phyloP scores from a whole-genome alignment of 2,888 invertebrate genomes.

The Pheosia tremula region DNA sequence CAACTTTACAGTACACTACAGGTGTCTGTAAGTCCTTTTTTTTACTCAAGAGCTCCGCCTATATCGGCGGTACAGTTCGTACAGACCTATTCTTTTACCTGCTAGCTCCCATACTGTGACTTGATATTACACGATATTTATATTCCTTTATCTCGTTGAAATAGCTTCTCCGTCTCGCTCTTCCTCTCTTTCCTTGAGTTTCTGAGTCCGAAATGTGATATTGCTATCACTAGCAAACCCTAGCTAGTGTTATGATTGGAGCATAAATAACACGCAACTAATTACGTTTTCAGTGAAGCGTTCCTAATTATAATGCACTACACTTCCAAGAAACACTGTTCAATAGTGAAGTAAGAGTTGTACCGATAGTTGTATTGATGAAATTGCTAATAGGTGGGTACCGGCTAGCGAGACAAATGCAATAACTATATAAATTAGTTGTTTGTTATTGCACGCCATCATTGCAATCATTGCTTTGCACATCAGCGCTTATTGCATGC shows the following conservation, averaged over 20 bases:
- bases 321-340: background rate
- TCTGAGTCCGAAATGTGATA: no score
- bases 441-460: background rate
- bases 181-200: no score
- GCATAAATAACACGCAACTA: background rate
- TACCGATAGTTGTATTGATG: background rate
- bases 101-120: no score
- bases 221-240: background rate
- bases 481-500: background rate
- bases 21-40: no score
- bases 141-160: no score
- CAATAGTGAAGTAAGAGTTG: background rate
- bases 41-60: no score
- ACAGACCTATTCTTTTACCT: no score
- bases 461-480: background rate
- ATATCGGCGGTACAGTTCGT: no score
- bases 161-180: no score
- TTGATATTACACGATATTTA: no score
- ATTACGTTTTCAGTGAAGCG: background rate
- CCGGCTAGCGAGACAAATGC: background rate
- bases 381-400: background rate
- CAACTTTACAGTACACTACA: no score
- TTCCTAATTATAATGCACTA: background rate
- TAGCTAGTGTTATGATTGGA: slow-evolving; percentile 1
- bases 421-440: background rate